Evolutionary conservation across 1,140 invertebrate species (phyloP), one percentile per base, ranked within the genome.

Genomic region (Eufriesea mexicana): DNA sequence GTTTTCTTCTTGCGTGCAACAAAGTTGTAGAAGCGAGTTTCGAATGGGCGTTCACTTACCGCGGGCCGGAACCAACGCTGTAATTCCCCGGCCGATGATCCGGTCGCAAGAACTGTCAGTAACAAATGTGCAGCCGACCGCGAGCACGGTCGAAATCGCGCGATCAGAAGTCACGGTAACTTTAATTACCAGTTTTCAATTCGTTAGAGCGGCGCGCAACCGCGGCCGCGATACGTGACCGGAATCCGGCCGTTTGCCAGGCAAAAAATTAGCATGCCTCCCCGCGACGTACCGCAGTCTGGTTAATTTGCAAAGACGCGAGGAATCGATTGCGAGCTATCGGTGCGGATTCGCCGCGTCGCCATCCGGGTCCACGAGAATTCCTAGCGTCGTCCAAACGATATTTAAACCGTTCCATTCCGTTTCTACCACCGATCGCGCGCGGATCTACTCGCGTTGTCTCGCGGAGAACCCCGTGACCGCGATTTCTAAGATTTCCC

Each of bases 181-280:
- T 88, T 88, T 88, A 88, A 88, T 88, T 88, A 84, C 67, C 85
- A 86, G 85, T 86, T 86, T 88, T 88, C 85, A 76, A 88, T 86
- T 88, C 85, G 86, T 86, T 84, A 88, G 35, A 35, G 85, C 85
- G 80, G 71, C 54, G 84, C 84, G 79, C 84, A 75, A 83, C 75
- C 84, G 77, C 59, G 83, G 76, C 42, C 23, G 51, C 57, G 76
- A 55, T 88, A 88, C 86, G 86, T 88, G 86, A 84, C 55, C 35
- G 78, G 86, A 88, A 88, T 88, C 59, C 68, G 82, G 23, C 49
- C 54, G 59, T 49, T 75, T 25, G 70, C 9, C 78, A 5, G 72
- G 73, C 23, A 78, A 88, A 88, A 88, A 88, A 86, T 88, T 88
- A 88, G 86, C 83, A 88, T 86, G 86, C 85, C 74, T 70, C 78